Percentiles rank a stretch among this genome's conserved stretches.
Conservation (phyloP, 2,113 vertebrate genomes). For the Accipiter cooperii region DNA sequence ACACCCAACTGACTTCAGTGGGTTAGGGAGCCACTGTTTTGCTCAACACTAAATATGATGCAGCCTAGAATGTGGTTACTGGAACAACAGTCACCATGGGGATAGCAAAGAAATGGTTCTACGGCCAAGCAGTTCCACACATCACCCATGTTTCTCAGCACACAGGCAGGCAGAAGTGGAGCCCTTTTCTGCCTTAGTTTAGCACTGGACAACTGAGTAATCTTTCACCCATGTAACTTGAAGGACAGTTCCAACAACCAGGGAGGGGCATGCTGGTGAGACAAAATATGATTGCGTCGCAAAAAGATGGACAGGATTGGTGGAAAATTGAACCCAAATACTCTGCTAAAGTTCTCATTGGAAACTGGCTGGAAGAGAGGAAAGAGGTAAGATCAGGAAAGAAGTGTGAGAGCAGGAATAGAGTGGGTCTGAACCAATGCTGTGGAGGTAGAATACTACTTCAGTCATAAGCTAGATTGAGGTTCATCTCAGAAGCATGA, state of each 20-base stretch:
- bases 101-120: neutral
- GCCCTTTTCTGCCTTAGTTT: neutral
- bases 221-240: neutral
- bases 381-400: constrained; percentile 66
- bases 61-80: neutral
- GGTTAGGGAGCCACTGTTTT: neutral
- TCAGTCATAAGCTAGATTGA: neutral
- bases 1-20: neutral
- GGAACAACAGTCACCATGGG: neutral
- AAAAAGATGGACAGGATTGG: constrained; percentile 39
- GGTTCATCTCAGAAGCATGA: neutral
- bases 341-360: constrained; percentile 69
- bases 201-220: neutral
- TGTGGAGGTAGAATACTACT: neutral
- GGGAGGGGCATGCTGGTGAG: neutral
- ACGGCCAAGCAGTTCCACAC: neutral
- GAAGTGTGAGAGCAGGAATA: neutral
- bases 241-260: neutral
- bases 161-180: neutral
- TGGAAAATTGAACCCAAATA: constrained; percentile 72
- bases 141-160: neutral
- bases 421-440: neutral
- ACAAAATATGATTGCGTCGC: neutral
- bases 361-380: constrained; percentile 81
- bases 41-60: neutral